Percentiles rank a stretch among this genome's conserved stretches.
phyloP scores from a whole-genome alignment of 2,888 invertebrate genomes.

The Watsonalla cultraria region DNA sequence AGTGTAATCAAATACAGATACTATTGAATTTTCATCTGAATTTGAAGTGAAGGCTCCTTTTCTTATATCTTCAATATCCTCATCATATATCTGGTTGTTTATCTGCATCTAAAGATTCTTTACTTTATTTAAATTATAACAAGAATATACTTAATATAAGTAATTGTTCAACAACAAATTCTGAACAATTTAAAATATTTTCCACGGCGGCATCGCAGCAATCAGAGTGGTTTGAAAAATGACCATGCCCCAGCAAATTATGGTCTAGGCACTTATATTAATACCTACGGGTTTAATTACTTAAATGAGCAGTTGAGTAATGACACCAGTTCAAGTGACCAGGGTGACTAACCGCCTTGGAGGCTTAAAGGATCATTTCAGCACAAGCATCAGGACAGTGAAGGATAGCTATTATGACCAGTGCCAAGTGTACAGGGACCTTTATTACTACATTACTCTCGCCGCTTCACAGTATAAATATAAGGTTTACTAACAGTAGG shows the following conservation, averaged over 20 bases:
- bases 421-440: not conserved
- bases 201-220: not conserved
- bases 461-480: not conserved
- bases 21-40: too few relatives aligned
- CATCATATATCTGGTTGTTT: too few relatives aligned
- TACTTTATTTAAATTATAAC: too few relatives aligned
- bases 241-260: not conserved
- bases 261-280: not conserved
- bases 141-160: too few relatives aligned
- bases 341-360: not conserved
- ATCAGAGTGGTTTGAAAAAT: not conserved
- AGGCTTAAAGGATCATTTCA: constrained; percentile 15
- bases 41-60: too few relatives aligned
- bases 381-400: constrained; percentile 17
- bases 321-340: not conserved
- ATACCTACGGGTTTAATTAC: not conserved
- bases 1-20: too few relatives aligned
- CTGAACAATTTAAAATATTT: not conserved
- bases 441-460: not conserved
- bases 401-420: constrained; percentile 11
- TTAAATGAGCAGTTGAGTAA: not conserved
- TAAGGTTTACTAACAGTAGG: too few relatives aligned
- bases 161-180: too few relatives aligned
- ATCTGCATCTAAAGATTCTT: too few relatives aligned
- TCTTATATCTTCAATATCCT: too few relatives aligned